These are phyloP conservation scores for Thecophora atra DNA, from an alignment of 2,888 invertebrate genomes.

Conservation along the genomic window DNA sequence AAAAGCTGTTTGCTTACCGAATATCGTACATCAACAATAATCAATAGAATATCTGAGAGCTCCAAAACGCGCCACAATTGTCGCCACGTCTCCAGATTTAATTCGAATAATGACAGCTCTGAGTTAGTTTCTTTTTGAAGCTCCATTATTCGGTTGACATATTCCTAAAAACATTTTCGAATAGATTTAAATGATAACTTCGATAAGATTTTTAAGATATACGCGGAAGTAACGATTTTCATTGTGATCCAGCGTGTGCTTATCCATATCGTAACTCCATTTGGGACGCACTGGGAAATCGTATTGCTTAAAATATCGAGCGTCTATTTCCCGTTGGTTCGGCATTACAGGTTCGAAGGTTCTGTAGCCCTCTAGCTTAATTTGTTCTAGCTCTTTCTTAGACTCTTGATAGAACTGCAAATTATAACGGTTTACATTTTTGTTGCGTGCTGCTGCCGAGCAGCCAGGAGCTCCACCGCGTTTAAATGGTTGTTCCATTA, in stretches of 20 bases:
- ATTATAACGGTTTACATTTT: conserved; percentile 75
- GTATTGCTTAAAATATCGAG: conserved; percentile 74
- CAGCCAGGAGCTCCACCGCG: conserved; percentile 47
- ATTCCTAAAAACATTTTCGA: conserved; percentile 71
- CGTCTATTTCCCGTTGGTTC: conserved; percentile 74
- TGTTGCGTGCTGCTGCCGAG: conserved; percentile 58
- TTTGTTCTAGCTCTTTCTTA: conserved; percentile 74
- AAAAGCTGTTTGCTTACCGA: too few species aligned
- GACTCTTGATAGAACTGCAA: conserved; percentile 85
- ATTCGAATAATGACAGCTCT: conserved; percentile 86
- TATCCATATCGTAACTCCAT: conserved; percentile 83
- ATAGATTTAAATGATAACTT: too few species aligned
- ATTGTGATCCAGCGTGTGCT: conserved; percentile 76
- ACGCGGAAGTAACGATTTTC: conserved; percentile 83
- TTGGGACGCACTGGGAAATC: conserved; percentile 86
- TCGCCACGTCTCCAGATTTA: conserved; percentile 96
- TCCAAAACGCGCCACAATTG: conserved; percentile 96
- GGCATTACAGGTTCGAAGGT: conserved; percentile 68
- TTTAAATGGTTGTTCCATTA: conserved; percentile 73
- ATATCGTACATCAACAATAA: conserved; percentile 89
- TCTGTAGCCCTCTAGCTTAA: conserved; percentile 74
- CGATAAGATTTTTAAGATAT: conserved; percentile 7
- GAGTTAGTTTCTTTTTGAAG: conserved; percentile 69
- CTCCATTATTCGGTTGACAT: conserved; percentile 74
- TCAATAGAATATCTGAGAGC: conserved; percentile 88